These are phyloP conservation scores for Calephelis nemesis DNA, from an alignment of 1,140 invertebrate genomes.

Conservation along the genomic window DNA sequence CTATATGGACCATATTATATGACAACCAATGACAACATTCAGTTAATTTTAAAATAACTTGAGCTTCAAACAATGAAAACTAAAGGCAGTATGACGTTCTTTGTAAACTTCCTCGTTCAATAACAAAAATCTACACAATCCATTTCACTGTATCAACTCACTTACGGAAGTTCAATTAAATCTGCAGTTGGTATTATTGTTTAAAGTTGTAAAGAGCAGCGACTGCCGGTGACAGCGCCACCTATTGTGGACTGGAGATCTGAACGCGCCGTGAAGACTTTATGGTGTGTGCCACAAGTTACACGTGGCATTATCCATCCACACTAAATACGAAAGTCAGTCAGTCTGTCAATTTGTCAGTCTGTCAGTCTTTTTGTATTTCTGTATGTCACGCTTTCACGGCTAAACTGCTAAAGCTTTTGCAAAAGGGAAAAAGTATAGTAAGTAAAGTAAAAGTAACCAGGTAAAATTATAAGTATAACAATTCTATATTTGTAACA, in stretches of 20 bases:
- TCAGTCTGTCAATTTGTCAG: too few relatives aligned
- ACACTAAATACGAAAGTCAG: too few relatives aligned
- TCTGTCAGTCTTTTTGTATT: too few relatives aligned
- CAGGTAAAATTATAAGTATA: too few relatives aligned
- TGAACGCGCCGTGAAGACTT: slow-evolving; percentile 39
- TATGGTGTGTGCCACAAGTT: slow-evolving; percentile 15
- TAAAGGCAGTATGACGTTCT: background rate
- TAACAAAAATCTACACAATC: slow-evolving; percentile 27
- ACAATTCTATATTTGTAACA: too few relatives aligned
- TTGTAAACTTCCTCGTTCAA: slow-evolving; percentile 14
- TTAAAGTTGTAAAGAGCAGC: slow-evolving; percentile 53
- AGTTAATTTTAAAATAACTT: background rate
- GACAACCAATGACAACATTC: too few relatives aligned
- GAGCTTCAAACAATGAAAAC: background rate
- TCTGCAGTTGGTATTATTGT: slow-evolving; percentile 54
- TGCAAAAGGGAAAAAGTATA: too few relatives aligned
- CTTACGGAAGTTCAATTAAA: slow-evolving; percentile 48
- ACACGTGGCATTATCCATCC: background rate
- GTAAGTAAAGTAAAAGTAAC: too few relatives aligned
- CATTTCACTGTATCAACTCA: slow-evolving; percentile 36
- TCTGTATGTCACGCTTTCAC: too few relatives aligned
- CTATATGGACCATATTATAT: too few relatives aligned
- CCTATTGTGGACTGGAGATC: slow-evolving; percentile 53
- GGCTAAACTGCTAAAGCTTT: too few relatives aligned
- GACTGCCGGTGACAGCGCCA: slow-evolving; percentile 49